Evolutionary conservation across 2,888 invertebrate species (phyloP).

Genomic region (Mylabris sibirica): DNA sequence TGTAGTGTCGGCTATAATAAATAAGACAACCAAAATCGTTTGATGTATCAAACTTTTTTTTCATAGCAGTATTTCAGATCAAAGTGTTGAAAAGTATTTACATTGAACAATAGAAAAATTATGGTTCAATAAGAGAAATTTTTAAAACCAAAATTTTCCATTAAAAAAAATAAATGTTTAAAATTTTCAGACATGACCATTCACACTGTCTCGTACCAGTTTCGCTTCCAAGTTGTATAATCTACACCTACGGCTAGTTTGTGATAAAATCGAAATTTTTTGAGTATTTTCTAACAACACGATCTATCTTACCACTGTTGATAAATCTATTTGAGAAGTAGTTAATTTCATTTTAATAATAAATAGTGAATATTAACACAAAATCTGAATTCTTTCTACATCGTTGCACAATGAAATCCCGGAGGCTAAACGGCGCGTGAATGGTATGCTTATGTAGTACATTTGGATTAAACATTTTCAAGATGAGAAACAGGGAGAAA

Average conservation of each 20-base stretch:
- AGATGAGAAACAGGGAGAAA: not conserved
- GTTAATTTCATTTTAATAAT: not conserved
- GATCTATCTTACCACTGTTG: not conserved
- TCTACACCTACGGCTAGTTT: not conserved
- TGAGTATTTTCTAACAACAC: not conserved
- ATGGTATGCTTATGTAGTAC: not conserved
- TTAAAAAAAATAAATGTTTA: not conserved
- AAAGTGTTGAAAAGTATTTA: not conserved
- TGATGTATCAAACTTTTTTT: not conserved
- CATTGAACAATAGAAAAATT: not conserved
- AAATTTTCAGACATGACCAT: not conserved
- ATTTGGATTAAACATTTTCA: not conserved
- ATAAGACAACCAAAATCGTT: not conserved
- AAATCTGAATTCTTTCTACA: not conserved
- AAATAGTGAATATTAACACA: not conserved
- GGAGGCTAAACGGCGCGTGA: slow-evolving; percentile 6
- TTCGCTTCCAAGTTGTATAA: not conserved
- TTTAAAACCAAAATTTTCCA: not conserved
- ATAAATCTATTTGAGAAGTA: not conserved
- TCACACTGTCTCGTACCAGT: not conserved
- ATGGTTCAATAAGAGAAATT: too few relatives aligned
- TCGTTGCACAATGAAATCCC: slow-evolving; percentile 4
- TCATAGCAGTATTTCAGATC: not conserved
- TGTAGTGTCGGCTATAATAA: too few relatives aligned
- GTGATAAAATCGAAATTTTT: not conserved